Conservation (phyloP, 1,140 invertebrate genomes). For the Bombus sylvicola region DNA sequence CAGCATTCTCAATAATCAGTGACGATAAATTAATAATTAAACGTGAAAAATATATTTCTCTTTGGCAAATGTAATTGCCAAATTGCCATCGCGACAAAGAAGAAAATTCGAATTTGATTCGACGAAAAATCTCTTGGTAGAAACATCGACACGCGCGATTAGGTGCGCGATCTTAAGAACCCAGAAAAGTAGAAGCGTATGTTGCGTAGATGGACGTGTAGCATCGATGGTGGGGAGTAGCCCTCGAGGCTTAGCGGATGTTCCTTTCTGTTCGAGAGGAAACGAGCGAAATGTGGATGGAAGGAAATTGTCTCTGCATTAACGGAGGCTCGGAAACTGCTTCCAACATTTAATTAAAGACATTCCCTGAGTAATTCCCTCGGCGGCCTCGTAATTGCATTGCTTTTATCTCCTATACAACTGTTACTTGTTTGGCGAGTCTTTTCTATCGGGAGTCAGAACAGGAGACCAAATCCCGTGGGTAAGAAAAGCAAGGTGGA, state of each 20-base stretch:
- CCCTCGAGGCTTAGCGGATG: conserved; percentile 59
- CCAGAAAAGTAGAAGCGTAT: conserved; percentile 34
- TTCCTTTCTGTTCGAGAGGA: conserved; percentile 69
- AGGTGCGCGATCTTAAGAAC: conserved; percentile 75
- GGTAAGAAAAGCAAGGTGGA: conserved; percentile 29
- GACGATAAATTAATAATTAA: neutral
- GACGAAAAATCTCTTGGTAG: conserved; percentile 73
- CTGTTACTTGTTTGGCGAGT: conserved; percentile 79
- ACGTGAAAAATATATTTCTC: neutral
- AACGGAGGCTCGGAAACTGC: conserved; percentile 81
- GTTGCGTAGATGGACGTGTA: conserved; percentile 21
- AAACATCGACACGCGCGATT: conserved; percentile 78
- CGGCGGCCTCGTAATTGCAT: conserved; percentile 78
- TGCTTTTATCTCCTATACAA: conserved; percentile 79
- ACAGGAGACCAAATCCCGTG: conserved; percentile 46
- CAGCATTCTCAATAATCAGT: neutral
- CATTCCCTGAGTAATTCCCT: conserved; percentile 80
- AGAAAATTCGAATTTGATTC: neutral
- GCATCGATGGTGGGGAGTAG: neutral
- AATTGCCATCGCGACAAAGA: neutral
- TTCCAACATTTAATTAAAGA: conserved; percentile 83
- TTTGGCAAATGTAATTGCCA: neutral
- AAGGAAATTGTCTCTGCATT: conserved; percentile 83
- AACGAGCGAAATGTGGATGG: conserved; percentile 78
- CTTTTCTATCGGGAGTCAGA: conserved; percentile 74